Conservation (phyloP, 2,888 invertebrate genomes). For the Melieria omissa region DNA sequence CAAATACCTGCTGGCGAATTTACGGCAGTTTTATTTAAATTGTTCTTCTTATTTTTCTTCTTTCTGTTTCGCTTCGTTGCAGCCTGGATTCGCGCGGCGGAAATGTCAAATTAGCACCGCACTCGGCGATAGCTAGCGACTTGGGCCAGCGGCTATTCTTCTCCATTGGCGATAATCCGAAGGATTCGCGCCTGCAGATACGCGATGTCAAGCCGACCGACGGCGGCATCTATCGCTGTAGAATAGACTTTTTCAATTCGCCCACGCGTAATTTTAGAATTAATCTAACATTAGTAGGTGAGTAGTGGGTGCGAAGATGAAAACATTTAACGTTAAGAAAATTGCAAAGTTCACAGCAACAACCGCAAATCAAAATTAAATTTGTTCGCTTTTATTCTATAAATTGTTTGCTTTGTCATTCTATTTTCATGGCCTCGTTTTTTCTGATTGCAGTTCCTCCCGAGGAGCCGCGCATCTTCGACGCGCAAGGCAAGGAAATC, state of each 20-base stretch:
- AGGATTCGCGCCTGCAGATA: constrained; percentile 79
- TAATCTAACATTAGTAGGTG: constrained; percentile 89
- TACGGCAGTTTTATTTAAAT: not conserved
- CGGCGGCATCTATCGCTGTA: constrained; percentile 86
- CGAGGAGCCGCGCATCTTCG: constrained; percentile 82
- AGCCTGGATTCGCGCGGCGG: constrained; percentile 84
- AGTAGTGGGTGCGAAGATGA: constrained; percentile 63
- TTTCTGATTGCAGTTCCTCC: constrained; percentile 75
- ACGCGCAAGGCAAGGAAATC: constrained; percentile 84
- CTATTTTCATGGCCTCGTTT: constrained; percentile 30
- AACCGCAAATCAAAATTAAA: constrained; percentile 7
- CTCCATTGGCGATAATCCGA: constrained; percentile 76
- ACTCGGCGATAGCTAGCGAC: constrained; percentile 82
- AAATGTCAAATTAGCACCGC: constrained; percentile 74
- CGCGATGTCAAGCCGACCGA: constrained; percentile 78
- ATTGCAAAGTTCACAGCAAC: not conserved
- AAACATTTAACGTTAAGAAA: not conserved
- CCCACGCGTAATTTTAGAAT: constrained; percentile 88
- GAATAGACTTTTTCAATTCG: constrained; percentile 89
- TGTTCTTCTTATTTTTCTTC: not conserved
- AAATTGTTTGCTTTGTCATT: constrained; percentile 20
- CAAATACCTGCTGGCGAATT: no score
- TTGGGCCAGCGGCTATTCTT: constrained; percentile 82
- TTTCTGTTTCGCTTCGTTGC: not conserved
- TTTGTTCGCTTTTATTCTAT: constrained; percentile 7